Evolutionary conservation across 2,797 vertebrate species (phyloP).

Genomic region (Phrynocephalus guinanensis): DNA sequence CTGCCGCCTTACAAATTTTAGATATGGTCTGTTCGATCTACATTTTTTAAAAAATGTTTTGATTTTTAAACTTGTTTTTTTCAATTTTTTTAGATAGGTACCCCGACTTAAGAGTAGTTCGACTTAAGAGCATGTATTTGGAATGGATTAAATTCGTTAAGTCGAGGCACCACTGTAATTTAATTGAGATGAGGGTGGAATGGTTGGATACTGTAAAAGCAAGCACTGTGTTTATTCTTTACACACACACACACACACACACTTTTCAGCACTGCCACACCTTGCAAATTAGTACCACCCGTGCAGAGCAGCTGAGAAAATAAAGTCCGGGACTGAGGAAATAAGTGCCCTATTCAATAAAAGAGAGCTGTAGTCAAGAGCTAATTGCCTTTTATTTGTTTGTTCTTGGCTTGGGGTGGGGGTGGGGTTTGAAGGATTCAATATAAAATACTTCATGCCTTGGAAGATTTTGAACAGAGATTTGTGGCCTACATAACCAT

Average conservation of each 20-base stretch:
- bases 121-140: too few species aligned
- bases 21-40: too few species aligned
- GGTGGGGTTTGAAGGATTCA: slow-evolving; percentile 26
- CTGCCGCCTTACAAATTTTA: too few species aligned
- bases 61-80: too few species aligned
- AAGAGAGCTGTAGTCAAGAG: slow-evolving; percentile 29
- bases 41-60: too few species aligned
- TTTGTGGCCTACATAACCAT: background rate
- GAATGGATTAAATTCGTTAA: too few species aligned
- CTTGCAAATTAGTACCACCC: background rate
- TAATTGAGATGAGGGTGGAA: slow-evolving; percentile 63
- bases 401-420: background rate
- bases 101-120: too few species aligned
- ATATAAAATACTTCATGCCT: slow-evolving; percentile 55
- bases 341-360: background rate
- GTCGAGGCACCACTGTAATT: background rate
- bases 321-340: slow-evolving; percentile 6
- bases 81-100: too few species aligned
- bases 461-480: slow-evolving; percentile 46
- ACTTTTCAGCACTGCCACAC: background rate
- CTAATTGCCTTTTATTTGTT: slow-evolving; percentile 45
- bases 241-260: too few species aligned
- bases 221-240: background rate
- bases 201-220: slow-evolving; percentile 30
- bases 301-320: slow-evolving; percentile 20